These are phyloP conservation scores for Willisornis vidua DNA, from an alignment of 2,113 vertebrate genomes.

Conservation along the genomic window DNA sequence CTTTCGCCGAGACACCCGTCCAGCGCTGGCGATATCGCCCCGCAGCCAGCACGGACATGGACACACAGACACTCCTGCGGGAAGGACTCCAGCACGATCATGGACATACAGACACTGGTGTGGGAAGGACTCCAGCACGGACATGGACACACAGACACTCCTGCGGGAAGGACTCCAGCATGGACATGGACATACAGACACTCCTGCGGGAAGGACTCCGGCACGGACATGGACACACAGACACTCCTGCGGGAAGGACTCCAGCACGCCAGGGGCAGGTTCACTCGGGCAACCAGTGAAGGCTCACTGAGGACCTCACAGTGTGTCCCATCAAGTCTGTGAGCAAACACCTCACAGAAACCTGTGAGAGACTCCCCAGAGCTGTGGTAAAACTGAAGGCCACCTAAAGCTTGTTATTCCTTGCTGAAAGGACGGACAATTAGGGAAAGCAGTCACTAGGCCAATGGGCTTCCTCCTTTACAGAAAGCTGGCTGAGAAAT, in stretches of 20 bases:
- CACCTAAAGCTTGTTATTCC: not conserved
- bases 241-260: not conserved
- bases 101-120: too few species aligned
- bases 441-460: not conserved
- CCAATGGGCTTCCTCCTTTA: not conserved
- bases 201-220: too few species aligned
- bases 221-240: too few species aligned
- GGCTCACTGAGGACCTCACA: fast-evolving
- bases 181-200: too few species aligned
- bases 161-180: not conserved
- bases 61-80: fast-evolving
- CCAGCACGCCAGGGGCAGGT: fast-evolving
- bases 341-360: not conserved
- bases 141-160: fast-evolving
- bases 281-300: fast-evolving
- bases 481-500: not conserved
- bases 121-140: fast-evolving
- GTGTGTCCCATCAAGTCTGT: fast-evolving
- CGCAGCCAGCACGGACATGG: fast-evolving
- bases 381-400: fast-evolving
- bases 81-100: not conserved
- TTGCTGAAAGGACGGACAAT: not conserved
- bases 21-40: fast-evolving
- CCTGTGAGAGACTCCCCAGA: fast-evolving
- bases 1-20: not conserved